Base-by-base conservation (phyloP, 2,888 invertebrate genomes). In the Phaedon cochleariae region DNA sequence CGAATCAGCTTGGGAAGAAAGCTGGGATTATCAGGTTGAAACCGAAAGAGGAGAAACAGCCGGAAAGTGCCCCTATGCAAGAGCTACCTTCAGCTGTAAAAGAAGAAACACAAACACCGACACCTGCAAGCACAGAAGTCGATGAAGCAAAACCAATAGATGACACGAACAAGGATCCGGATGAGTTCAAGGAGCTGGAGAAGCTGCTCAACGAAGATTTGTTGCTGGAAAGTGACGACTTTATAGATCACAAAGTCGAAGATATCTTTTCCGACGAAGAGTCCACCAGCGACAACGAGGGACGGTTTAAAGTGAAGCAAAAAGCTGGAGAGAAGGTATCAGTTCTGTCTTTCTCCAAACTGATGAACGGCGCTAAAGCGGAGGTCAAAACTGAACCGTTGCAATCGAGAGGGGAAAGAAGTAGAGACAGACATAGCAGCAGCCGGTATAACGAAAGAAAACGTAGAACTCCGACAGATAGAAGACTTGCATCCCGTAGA, bases 21-120 rank as follows among this genome's bases (percentile, higher is more conserved):
- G 84, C 83, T 70, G 86, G 85, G 1, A 85, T 87, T 67, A 87
- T 87, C 55, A 81, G 85, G 45, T 82, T 87, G 41, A 82, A 77
- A 69, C 75, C 77, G 17, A 76, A 79, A 72, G 70, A 73, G 3
- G 72, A 69, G 7, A 65, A 64, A 53, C 22, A 21, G 5, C 57
- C 51, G 20, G 65, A 67, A 61, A n/a, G n/a, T n/a, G 55, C 34
- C 37, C 49, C 60, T 17, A 62, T 62, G 63, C 62, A 52, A 17
- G 58, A 41, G 26, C 22, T 34, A 21, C 20, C 31, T 26, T 15
- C 34, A 57, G 48, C 48, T 52, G 57, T 68, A 49, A 52, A 61
- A 12, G 58, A 67, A 51, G 63, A 67, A 63, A 15, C 46, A 29
- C 54, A 67, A 63, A 15, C 46, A 29, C 54, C 63, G 6, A 62